Base-by-base conservation (phyloP, 2,113 vertebrate genomes). In the Psittacus erithacus region DNA sequence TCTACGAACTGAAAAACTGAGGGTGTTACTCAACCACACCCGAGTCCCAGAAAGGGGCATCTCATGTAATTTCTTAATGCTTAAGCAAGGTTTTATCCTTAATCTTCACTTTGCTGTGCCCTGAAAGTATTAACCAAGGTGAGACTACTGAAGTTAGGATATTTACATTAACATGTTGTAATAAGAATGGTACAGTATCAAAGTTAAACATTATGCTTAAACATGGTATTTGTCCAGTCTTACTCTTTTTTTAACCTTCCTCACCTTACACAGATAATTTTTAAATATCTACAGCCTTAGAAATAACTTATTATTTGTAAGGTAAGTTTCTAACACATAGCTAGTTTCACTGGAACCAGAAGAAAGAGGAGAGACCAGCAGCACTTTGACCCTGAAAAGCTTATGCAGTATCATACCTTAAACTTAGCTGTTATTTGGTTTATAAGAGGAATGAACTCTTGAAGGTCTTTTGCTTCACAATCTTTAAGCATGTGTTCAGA, bases 361-460 rank as follows among this genome's bases (percentile, higher is more conserved):
- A 79, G 35, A 59, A 69, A 71, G 19, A 81, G 4, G 11, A n/a
- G 3, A 9, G 35, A 75, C 8, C n/a, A 62, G 70, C 22, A 79
- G 39, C 25, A 73, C 20, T 53, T 31, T 25, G 35, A 55, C 7
- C 17, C 43, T 71, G 19, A 84, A 92, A 80, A 82, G 29, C 25
- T 85, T 73, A 67, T 27, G 20, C 13, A 86, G 15, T 49, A 63
- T 23, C 73, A 19, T 97, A 99, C 98, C 98, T 99, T 99, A 97
- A 99, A 99, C 96, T 99, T 99, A 92, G 99, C 99, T 15, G 99
- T 99, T 95, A 99, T 99, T 98, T 99, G 99, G 95, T 99, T 99
- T 98, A 99, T 99, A 88, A 99, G 99, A 18, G 99, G 99, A 98
- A 99, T 99, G 98, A 99, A 99, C 97, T 99, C 99, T 98, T 99